Base-by-base conservation (phyloP, 2,113 vertebrate genomes). In the Danionella cerebrum region DNA sequence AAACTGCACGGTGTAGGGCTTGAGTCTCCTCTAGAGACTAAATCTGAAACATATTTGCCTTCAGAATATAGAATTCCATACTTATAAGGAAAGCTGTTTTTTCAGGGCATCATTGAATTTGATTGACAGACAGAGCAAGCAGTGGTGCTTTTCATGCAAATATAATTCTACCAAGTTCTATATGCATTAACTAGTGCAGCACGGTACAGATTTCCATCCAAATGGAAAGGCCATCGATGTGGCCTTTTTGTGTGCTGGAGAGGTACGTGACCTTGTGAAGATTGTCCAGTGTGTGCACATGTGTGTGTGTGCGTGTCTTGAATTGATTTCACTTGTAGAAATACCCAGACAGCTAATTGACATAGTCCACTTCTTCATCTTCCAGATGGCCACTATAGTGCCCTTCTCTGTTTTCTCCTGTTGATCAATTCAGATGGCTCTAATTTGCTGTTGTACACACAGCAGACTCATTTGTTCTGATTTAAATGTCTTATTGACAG, bases 401-500 rank as follows among this genome's bases (percentile, higher is more conserved):
- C 22, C 58, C 39, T 60, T 60, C 58, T 31, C 58, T 6, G 27
- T 64, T 48, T 64, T n/a, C 13, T 24, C 9, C 52, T 53, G 67
- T 62, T 70, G 18, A 18, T 68, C 45, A 65, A 55, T 71, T 72
- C 47, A 60, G 58, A 65, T 71, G 9, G 70, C 50, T 53, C 45
- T 55, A 51, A 58, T 74, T 65, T 50, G 67, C 39, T 50, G 16
- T 57, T 31, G 31, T 60, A 62, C 21, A 42, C 31, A 64, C 10
- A 60, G 38, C 33, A 38, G 41, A 63, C 39, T 50, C 36, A 74
- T 80, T 78, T 79, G 55, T 78, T 55, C 62, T 67, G 39, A 74
- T 75, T 60, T 69, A 8, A 44, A 59, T 62, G 65, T 48, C 21
- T 22, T 33, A 36, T 51, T 50, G 53, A 64, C 58, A 72, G 47